Conservation (phyloP, 1,140 invertebrate species). For the Hermetia illucens region DNA sequence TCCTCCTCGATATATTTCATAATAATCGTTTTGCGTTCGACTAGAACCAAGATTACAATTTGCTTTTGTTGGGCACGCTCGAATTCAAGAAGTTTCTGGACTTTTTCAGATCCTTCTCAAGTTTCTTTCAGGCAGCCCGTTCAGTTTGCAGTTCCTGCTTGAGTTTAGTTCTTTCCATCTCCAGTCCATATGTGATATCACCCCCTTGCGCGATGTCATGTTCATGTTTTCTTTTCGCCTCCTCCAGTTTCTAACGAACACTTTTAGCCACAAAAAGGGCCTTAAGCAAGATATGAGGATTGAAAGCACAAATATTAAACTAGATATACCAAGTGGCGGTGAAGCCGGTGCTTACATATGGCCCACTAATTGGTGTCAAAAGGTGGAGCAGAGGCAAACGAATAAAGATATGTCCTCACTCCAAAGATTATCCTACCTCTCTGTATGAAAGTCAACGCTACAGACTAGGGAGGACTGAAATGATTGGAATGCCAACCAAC, state of each 20-base stretch:
- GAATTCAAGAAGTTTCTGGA: slow-evolving; percentile 57
- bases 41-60: slow-evolving; percentile 61
- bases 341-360: too few species aligned
- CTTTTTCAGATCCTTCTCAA: slow-evolving; percentile 67
- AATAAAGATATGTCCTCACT: too few species aligned
- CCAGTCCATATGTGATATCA: slow-evolving; percentile 70
- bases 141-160: slow-evolving; percentile 71
- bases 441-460: too few species aligned
- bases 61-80: slow-evolving; percentile 66
- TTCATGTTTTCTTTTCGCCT: slow-evolving; percentile 73
- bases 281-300: too few species aligned
- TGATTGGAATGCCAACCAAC: too few species aligned
- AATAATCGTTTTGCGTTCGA: slow-evolving; percentile 73
- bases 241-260: slow-evolving; percentile 69
- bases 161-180: slow-evolving; percentile 64
- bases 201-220: slow-evolving; percentile 75
- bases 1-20: slow-evolving; percentile 71
- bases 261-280: too few species aligned
- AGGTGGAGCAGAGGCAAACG: too few species aligned
- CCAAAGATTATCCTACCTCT: too few species aligned
- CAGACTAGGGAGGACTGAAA: too few species aligned
- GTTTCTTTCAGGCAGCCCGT: slow-evolving; percentile 54
- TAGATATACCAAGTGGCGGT: too few species aligned
- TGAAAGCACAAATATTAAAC: too few species aligned
- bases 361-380: too few species aligned